Conservation (phyloP, 2,797 vertebrate species). For the Hephaestus fuliginosus region DNA sequence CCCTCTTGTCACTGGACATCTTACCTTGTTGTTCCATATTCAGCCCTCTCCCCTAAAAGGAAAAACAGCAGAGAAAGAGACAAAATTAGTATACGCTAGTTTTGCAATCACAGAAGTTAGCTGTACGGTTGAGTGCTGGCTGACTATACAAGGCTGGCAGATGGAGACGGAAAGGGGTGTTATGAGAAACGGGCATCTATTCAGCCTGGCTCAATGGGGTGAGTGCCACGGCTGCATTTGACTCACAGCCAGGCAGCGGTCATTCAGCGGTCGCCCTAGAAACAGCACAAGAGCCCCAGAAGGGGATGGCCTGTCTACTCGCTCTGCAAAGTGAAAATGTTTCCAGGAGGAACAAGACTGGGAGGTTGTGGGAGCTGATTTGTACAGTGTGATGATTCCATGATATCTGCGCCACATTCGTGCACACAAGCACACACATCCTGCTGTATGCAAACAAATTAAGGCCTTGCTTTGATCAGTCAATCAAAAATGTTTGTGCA, state of each 20-base stretch:
- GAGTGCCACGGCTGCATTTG: slow-evolving; percentile 75
- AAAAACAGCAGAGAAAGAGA: slow-evolving; percentile 59
- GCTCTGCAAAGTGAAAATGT: slow-evolving; percentile 68
- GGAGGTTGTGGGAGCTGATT: slow-evolving; percentile 56
- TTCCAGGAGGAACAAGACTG: slow-evolving; percentile 73
- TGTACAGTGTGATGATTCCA: slow-evolving; percentile 62
- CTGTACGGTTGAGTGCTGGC: slow-evolving; percentile 68
- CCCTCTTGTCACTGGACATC: slow-evolving; percentile 68
- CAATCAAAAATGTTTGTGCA: slow-evolving; percentile 54
- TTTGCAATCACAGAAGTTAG: slow-evolving; percentile 67
- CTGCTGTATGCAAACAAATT: slow-evolving; percentile 43
- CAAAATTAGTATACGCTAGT: slow-evolving; percentile 61
- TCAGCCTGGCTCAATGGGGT: slow-evolving; percentile 77
- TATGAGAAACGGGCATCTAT: slow-evolving; percentile 79
- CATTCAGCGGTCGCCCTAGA: slow-evolving; percentile 84
- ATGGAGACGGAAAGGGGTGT: slow-evolving; percentile 78
- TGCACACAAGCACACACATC: slow-evolving; percentile 5
- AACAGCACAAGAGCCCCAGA: slow-evolving; percentile 79
- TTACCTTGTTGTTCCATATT: slow-evolving; percentile 96
- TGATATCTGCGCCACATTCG: slow-evolving; percentile 40
- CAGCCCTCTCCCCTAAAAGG: slow-evolving; percentile 91
- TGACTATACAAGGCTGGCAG: slow-evolving; percentile 72
- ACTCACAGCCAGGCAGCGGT: slow-evolving; percentile 78
- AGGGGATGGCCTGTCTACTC: slow-evolving; percentile 66
- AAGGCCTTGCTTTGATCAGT: slow-evolving; percentile 56